These are phyloP conservation scores for Alviniconcha marisindica DNA, from an alignment of 1,140 invertebrate species.

Conservation along the genomic window DNA sequence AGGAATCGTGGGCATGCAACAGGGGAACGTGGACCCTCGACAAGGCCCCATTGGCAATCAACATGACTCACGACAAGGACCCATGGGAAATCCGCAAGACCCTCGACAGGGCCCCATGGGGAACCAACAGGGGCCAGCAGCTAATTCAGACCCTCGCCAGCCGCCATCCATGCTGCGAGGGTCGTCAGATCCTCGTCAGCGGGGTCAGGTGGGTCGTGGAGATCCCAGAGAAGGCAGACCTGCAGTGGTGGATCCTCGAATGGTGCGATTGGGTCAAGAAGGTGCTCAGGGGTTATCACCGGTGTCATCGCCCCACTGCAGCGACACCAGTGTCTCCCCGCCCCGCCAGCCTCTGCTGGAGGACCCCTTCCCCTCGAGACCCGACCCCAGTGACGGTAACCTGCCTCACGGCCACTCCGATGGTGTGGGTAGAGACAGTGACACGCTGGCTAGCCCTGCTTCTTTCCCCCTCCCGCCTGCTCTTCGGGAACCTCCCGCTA, in stretches of 20 bases:
- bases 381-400: not conserved
- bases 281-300: not conserved
- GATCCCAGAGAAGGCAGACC: constrained; percentile 22
- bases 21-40: not conserved
- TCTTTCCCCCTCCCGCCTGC: not conserved
- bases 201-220: not conserved
- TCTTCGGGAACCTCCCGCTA: constrained; percentile 22
- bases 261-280: constrained; percentile 38
- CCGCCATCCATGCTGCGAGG: not conserved
- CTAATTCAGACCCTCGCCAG: constrained; percentile 20
- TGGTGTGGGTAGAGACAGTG: not conserved
- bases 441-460: constrained; percentile 16
- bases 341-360: not conserved
- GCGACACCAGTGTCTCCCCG: not conserved
- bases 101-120: not conserved
- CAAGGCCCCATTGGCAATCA: not conserved
- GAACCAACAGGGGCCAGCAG: not conserved
- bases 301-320: not conserved
- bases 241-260: constrained; percentile 40
- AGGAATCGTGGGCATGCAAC: constrained; percentile 33
- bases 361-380: not conserved
- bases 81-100: not conserved
- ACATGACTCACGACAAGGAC: constrained; percentile 3
- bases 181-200: constrained; percentile 26
- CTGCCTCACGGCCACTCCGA: not conserved